Evolutionary conservation across 2,888 invertebrate genomes (phyloP).

Genomic region (Epinotia brunnichana): DNA sequence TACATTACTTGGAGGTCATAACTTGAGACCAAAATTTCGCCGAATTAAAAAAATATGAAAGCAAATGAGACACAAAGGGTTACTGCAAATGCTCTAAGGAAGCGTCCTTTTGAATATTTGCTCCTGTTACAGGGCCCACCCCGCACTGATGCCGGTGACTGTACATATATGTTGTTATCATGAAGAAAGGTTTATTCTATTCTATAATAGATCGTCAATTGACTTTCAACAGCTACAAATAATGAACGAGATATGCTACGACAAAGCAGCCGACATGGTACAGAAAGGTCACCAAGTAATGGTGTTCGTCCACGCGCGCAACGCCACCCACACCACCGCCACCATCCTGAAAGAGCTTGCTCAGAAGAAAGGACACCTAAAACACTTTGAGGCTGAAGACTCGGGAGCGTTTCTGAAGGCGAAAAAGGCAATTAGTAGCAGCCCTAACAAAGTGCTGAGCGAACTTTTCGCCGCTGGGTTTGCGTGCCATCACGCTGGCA

Average conservation of each 20-base stretch:
- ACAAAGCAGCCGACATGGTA: slow-evolving; percentile 94
- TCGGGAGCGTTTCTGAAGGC: slow-evolving; percentile 86
- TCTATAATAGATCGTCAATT: neutral
- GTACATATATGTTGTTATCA: no score
- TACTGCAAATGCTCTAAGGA: no score
- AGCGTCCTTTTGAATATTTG: no score
- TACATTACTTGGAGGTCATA: no score
- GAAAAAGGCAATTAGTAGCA: slow-evolving; percentile 87
- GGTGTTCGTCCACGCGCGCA: slow-evolving; percentile 99
- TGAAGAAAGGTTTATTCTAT: no score
- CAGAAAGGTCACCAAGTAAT: slow-evolving; percentile 97
- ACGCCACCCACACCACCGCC: slow-evolving; percentile 96
- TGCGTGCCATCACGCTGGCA: slow-evolving; percentile 98
- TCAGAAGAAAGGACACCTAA: slow-evolving; percentile 87
- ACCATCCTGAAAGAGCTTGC: slow-evolving; percentile 92
- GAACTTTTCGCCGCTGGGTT: slow-evolving; percentile 95
- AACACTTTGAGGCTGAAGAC: slow-evolving; percentile 87
- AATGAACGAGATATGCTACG: slow-evolving; percentile 97
- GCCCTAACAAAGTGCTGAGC: slow-evolving; percentile 91
- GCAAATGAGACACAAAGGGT: no score
- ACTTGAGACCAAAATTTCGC: no score
- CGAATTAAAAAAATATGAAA: no score
- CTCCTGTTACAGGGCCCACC: no score
- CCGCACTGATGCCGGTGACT: no score
- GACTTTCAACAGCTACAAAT: slow-evolving; percentile 83